Evolutionary conservation across 2,888 invertebrate species (phyloP).

Genomic region (Drosophila maculinotata): DNA sequence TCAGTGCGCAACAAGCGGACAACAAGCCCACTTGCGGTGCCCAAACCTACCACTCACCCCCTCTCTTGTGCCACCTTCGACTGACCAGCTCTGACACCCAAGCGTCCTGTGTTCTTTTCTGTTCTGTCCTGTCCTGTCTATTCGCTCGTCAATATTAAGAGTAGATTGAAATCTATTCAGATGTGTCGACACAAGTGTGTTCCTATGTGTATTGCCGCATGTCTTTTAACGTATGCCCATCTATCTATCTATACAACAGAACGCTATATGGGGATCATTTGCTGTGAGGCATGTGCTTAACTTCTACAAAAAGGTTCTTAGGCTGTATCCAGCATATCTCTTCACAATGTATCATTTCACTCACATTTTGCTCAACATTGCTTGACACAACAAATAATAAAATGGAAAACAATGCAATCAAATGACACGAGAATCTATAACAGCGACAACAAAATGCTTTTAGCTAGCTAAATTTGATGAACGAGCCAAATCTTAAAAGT

Average conservation of each 20-base stretch:
- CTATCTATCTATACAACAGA: background rate
- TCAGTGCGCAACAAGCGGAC: slow-evolving; percentile 78
- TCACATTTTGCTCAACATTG: slow-evolving; percentile 5
- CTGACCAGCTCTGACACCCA: slow-evolving; percentile 31
- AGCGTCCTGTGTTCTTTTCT: slow-evolving; percentile 18
- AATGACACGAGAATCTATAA: slow-evolving; percentile 59
- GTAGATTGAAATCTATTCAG: slow-evolving; percentile 73
- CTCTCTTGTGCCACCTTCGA: slow-evolving; percentile 6
- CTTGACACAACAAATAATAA: slow-evolving; percentile 19
- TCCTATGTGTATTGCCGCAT: slow-evolving; percentile 48
- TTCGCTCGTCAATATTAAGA: slow-evolving; percentile 52
- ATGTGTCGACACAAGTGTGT: slow-evolving; percentile 68
- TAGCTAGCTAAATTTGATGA: slow-evolving; percentile 51
- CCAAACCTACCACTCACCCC: slow-evolving; percentile 1
- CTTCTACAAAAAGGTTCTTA: slow-evolving; percentile 12
- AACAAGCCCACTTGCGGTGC: slow-evolving; percentile 68
- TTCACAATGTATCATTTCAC: slow-evolving; percentile 21
- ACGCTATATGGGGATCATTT: slow-evolving; percentile 70
- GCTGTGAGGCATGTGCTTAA: slow-evolving; percentile 32
- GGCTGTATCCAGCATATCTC: slow-evolving; percentile 21
- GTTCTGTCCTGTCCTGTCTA: background rate
- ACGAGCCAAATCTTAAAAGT: slow-evolving; percentile 17
- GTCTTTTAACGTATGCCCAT: slow-evolving; percentile 41
- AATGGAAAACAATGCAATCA: slow-evolving; percentile 60
- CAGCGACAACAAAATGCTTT: slow-evolving; percentile 72